These are phyloP conservation scores for Caretta caretta DNA, from an alignment of 2,113 vertebrate species.

Conservation along the genomic window DNA sequence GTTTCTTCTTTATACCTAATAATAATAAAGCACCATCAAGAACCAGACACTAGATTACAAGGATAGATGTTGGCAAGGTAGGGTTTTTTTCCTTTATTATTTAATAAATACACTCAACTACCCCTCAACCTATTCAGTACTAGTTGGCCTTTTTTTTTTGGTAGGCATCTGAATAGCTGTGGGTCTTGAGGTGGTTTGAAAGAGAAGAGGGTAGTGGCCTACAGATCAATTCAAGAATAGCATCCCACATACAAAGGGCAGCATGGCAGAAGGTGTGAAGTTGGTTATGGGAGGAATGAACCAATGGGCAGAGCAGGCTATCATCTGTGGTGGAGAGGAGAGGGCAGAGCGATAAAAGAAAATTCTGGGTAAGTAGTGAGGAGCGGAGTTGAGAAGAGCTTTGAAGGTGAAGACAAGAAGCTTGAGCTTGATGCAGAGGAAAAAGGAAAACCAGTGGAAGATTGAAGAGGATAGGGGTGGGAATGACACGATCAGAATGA, in stretches of 20 bases:
- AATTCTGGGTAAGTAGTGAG: no score
- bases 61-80: not conserved
- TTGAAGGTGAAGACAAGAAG: not conserved
- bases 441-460: not conserved
- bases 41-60: not conserved
- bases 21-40: not conserved
- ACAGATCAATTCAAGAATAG: not conserved
- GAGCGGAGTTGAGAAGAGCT: not conserved
- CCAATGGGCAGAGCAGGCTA: not conserved
- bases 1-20: not conserved
- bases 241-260: not conserved
- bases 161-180: not conserved
- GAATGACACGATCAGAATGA: not conserved
- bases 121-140: not conserved
- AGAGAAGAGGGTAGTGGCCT: not conserved
- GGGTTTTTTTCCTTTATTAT: not conserved
- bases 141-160: not conserved
- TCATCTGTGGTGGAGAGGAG: not conserved
- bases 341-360: not conserved
- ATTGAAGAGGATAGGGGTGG: not conserved
- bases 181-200: not conserved
- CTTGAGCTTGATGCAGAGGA: not conserved
- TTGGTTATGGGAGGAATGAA: not conserved
- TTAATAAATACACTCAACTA: not conserved
- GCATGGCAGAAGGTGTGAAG: not conserved